Evolutionary conservation across 1,140 invertebrate species (phyloP).

Genomic region (Colletes gigas): DNA sequence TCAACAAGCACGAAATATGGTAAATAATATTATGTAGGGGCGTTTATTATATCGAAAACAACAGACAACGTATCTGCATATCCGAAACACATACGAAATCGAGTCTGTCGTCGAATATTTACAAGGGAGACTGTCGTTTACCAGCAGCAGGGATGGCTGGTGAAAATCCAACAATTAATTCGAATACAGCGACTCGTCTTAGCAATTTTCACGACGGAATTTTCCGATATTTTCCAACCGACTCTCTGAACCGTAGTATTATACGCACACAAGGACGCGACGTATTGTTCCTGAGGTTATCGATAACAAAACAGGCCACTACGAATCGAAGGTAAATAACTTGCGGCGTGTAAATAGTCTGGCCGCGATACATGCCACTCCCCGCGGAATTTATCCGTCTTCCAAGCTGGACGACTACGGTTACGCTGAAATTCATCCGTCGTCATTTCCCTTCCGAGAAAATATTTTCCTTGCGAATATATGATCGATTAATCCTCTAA

Average conservation of each 20-base stretch:
- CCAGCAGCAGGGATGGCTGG: not conserved
- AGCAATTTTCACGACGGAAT: not conserved
- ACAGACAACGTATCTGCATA: not conserved
- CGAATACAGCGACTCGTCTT: not conserved
- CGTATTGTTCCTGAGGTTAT: not conserved
- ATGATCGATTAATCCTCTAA: not conserved
- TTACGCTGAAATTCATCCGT: not conserved
- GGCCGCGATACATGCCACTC: not conserved
- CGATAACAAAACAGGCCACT: constrained; percentile 3
- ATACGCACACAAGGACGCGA: not conserved
- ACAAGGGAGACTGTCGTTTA: not conserved
- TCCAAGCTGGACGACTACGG: not conserved
- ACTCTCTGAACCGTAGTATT: not conserved
- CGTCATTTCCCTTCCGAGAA: not conserved
- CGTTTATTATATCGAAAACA: not conserved
- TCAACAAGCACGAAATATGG: too few species aligned
- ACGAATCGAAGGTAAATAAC: constrained; percentile 20
- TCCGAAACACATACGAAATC: not conserved
- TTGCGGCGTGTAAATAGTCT: constrained; percentile 18
- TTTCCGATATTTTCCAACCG: not conserved
- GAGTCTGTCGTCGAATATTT: not conserved
- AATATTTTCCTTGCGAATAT: not conserved
- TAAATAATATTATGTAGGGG: not conserved
- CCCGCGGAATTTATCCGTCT: not conserved
- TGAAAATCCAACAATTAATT: not conserved